Conservation (phyloP, 1,140 invertebrate genomes). For the Sinonovacula constricta region DNA sequence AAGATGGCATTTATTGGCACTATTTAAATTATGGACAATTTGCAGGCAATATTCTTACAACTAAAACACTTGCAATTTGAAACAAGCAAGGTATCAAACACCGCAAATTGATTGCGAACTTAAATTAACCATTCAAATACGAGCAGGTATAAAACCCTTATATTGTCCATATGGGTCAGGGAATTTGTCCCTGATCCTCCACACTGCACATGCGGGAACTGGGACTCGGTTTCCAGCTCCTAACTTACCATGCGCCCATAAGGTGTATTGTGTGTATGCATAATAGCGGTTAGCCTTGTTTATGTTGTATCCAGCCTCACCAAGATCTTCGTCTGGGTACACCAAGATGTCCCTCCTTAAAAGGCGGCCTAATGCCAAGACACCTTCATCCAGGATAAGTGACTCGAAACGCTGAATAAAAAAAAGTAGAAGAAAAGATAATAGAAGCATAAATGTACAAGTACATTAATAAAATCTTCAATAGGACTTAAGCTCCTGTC, state of each 20-base stretch:
- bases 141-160: slow-evolving; percentile 1
- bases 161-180: slow-evolving; percentile 3
- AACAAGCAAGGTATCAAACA: too few relatives aligned
- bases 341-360: not conserved
- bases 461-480: too few relatives aligned
- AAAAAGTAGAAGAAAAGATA: too few relatives aligned
- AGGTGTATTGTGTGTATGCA: slow-evolving; percentile 4
- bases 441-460: too few relatives aligned
- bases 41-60: too few relatives aligned
- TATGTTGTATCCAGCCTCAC: not conserved
- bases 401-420: not conserved
- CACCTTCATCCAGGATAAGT: not conserved
- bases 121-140: too few relatives aligned
- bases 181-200: slow-evolving; percentile 16
- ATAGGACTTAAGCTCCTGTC: too few relatives aligned
- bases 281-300: not conserved
- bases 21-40: too few relatives aligned
- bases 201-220: slow-evolving; percentile 1
- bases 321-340: not conserved
- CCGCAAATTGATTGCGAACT: too few relatives aligned
- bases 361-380: not conserved
- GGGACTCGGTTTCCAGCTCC: slow-evolving; percentile 1
- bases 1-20: too few relatives aligned
- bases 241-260: not conserved
- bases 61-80: too few relatives aligned